phyloP scores from a whole-genome alignment of 1,140 invertebrate species.

The Amphibalanus amphitrite region DNA sequence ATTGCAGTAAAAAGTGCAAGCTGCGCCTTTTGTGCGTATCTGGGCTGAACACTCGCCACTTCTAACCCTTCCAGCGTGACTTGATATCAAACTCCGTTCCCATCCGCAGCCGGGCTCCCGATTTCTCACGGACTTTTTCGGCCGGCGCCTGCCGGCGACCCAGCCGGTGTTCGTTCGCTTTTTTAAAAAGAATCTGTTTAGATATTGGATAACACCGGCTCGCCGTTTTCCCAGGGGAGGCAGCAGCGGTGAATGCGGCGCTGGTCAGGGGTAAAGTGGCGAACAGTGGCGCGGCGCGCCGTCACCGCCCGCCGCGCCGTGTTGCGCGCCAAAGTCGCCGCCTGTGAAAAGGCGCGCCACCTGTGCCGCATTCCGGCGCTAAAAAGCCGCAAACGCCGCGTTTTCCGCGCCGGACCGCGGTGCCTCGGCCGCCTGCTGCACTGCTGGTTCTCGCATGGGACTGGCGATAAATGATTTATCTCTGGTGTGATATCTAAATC shows the following conservation, averaged over 20 bases:
- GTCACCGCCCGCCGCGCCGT: neutral
- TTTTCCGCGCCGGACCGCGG: too few species aligned
- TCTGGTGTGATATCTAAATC: too few species aligned
- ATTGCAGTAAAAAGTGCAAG: neutral
- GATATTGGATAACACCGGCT: neutral
- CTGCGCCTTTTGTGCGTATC: neutral
- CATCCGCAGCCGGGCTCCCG: neutral
- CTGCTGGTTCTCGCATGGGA: too few species aligned
- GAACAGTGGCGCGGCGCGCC: neutral
- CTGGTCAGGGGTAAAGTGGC: neutral
- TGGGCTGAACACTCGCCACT: neutral
- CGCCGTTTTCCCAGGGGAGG: neutral
- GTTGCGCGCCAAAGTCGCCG: neutral
- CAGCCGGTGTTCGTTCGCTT: neutral
- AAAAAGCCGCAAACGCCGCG: neutral
- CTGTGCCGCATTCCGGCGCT: neutral
- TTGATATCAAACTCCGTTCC: neutral
- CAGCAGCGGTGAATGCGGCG: neutral
- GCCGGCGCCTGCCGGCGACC: neutral
- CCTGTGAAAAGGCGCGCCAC: neutral
- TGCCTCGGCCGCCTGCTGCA: too few species aligned
- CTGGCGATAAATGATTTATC: too few species aligned
- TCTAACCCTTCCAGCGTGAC: neutral
- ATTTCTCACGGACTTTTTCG: neutral
- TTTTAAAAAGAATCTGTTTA: conserved; percentile 2